phyloP scores from a whole-genome alignment of 2,113 vertebrate genomes.

The Eublepharis macularius region DNA sequence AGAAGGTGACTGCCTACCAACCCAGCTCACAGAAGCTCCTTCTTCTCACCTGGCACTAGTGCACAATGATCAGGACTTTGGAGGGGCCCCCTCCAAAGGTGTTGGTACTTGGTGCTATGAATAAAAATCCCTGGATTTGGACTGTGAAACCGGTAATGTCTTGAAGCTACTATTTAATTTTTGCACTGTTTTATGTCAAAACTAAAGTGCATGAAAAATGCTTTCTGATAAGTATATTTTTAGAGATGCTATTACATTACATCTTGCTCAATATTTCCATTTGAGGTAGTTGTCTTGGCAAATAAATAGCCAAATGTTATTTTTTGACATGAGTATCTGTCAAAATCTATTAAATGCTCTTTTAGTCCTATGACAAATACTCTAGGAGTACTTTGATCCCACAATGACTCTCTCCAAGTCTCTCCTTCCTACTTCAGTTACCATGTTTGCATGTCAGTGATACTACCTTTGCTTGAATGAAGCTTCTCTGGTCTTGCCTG shows the following conservation, averaged over 20 bases:
- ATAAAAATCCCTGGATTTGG: not conserved
- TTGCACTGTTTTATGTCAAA: constrained; percentile 8
- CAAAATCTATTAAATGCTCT: constrained; percentile 3
- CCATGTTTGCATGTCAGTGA: no score
- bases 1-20: no score
- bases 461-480: no score
- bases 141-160: constrained; percentile 46
- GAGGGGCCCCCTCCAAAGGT: no score
- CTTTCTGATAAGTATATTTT: constrained; percentile 46
- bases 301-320: constrained; percentile 16
- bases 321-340: not conserved
- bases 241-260: constrained; percentile 23
- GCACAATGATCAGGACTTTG: no score
- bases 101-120: no score
- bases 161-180: constrained; percentile 36
- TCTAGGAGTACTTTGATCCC: constrained; percentile 5
- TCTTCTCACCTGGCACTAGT: no score
- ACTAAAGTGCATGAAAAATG: constrained; percentile 37
- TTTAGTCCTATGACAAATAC: not conserved
- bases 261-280: constrained; percentile 24
- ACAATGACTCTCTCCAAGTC: not conserved
- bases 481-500: no score
- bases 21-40: no score
- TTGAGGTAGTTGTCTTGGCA: constrained; percentile 30
- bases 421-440: no score